Evolutionary conservation across 1,140 invertebrate species (phyloP).

Genomic region (Procambarus clarkii): DNA sequence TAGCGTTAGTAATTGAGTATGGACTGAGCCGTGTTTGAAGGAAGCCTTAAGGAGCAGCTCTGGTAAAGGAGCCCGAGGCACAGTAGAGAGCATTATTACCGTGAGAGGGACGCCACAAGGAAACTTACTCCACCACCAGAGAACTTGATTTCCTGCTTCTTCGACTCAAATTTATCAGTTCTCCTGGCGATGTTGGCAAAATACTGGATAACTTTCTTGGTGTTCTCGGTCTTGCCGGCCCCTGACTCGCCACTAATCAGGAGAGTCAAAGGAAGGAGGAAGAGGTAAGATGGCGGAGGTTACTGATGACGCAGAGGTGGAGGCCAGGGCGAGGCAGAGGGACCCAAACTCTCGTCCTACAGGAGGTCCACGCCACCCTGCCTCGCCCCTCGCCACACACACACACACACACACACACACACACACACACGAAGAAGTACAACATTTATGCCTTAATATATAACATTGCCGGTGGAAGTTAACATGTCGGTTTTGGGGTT

Average conservation of each 20-base stretch:
- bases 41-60: not conserved
- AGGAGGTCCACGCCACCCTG: slow-evolving; percentile 1
- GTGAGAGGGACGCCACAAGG: not conserved
- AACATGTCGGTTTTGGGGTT: too few species aligned
- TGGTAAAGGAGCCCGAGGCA: not conserved
- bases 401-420: not conserved
- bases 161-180: slow-evolving; percentile 84
- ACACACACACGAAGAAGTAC: not conserved
- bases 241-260: slow-evolving; percentile 79
- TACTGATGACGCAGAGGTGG: not conserved
- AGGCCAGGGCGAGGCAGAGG: not conserved
- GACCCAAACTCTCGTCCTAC: slow-evolving; percentile 18
- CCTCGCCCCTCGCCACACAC: not conserved
- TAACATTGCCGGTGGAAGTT: not conserved
- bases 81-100: not conserved
- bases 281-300: not conserved
- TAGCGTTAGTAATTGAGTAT: not conserved
- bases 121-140: slow-evolving; percentile 58
- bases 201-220: slow-evolving; percentile 83
- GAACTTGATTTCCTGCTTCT: slow-evolving; percentile 78
- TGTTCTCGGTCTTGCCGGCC: slow-evolving; percentile 83
- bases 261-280: slow-evolving; percentile 22
- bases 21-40: not conserved
- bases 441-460: not conserved
- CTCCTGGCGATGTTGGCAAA: slow-evolving; percentile 80